Evolutionary conservation across 2,888 invertebrate species (phyloP), one percentile per base, ranked within the genome.

Genomic region (Chrysotoxum bicinctum): DNA sequence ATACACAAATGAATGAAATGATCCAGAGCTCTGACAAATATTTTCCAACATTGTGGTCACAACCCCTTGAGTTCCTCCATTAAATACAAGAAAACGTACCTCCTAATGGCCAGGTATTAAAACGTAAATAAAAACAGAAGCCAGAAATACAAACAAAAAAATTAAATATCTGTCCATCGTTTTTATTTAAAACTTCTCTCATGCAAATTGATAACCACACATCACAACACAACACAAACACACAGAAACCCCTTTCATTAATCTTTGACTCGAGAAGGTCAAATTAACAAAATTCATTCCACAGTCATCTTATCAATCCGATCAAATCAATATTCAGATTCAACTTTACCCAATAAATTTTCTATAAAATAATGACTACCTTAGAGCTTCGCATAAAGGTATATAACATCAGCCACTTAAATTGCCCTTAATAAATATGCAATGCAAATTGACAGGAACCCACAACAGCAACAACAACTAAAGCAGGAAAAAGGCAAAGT

Each of bases 341-440:
- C 40, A 21, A 43, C 45, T 66, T 50, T 64, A 73, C 21, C 73
- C 85, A 81, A 85, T 85, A 85, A 85, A 85, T 77, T 85, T 77
- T 76, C 52, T 85, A 69, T 85, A 81, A 85, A 81, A 85, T 85
- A 85, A 85, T 85, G 85, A 85, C 85, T 85, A 81, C 85, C 83
- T 80, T 56, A 72, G 56, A 64, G 50, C 14, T 26, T 50, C 14
- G 3, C 3, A 9, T 21, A 48, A 21, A 21, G 19, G 10, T 45
- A 8, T 50, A 23, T 14, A 23, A 8, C 7, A 50, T 50, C 72
- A 72, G 58, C 54, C 68, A 30, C 43, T 77, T 62, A 81, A 81
- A 85, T 85, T 76, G 85, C 69, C 85, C 85, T 85, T 81, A 85
- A 85, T 85, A 85, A 85, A 81, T 85, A 80, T 85, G 69, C 85